phyloP scores from a whole-genome alignment of 2,113 vertebrate genomes.

The Ginglymostoma cirratum region DNA sequence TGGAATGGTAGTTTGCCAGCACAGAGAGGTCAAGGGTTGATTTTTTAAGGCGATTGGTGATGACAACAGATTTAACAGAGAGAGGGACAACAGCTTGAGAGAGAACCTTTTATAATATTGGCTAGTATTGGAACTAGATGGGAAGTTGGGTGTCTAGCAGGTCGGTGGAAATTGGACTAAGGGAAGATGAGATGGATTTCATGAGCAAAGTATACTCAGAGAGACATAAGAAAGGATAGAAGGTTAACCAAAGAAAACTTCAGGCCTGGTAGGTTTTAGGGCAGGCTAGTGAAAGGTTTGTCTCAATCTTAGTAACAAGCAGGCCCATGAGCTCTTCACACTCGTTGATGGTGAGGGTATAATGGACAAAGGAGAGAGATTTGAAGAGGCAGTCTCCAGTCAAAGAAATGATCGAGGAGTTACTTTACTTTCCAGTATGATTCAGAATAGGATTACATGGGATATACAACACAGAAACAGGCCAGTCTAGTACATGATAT shows the following conservation, averaged over 20 bases:
- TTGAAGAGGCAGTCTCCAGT: background rate
- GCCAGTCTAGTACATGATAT: too few relatives aligned
- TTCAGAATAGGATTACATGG: too few relatives aligned
- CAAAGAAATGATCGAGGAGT: background rate
- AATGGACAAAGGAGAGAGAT: background rate
- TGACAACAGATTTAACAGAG: background rate
- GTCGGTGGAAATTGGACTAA: background rate
- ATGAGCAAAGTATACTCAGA: background rate
- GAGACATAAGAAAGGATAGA: background rate
- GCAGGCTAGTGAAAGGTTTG: background rate
- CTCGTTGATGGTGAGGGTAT: background rate
- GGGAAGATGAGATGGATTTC: background rate
- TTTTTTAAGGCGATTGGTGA: background rate
- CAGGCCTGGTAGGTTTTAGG: background rate
- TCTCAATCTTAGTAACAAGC: background rate
- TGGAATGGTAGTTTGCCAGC: background rate
- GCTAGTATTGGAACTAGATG: too few relatives aligned
- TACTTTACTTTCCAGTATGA: background rate
- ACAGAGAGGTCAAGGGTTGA: too few relatives aligned
- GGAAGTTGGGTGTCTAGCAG: too few relatives aligned
- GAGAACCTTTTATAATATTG: too few relatives aligned
- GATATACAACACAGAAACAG: too few relatives aligned
- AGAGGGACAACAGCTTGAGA: background rate
- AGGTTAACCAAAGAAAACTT: background rate
- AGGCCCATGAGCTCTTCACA: background rate